Percentiles rank a stretch among this genome's conserved stretches.
phyloP scores from a whole-genome alignment of 2,888 invertebrate species.

The Lysandra coridon region DNA sequence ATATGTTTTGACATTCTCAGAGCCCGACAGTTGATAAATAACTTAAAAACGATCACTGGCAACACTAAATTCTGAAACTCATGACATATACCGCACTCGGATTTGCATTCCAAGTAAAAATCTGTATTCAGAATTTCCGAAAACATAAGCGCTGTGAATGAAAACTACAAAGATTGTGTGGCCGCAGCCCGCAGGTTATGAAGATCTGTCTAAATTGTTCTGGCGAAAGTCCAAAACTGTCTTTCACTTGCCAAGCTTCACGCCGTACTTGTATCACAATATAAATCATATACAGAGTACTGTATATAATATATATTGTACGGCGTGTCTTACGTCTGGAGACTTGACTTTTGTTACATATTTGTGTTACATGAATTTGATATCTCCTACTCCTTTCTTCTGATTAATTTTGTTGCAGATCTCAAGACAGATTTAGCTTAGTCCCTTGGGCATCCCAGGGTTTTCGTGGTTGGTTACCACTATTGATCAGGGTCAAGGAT shows the following conservation, averaged over 20 bases:
- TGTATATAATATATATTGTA: not conserved
- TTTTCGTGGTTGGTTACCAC: no score
- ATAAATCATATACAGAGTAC: not conserved
- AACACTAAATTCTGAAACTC: not conserved
- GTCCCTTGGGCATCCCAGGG: no score
- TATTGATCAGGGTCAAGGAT: no score
- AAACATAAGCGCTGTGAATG: slow-evolving; percentile 22
- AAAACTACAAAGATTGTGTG: slow-evolving; percentile 33
- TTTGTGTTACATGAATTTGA: no score
- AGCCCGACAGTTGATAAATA: not conserved
- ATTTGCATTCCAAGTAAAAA: slow-evolving; percentile 45
- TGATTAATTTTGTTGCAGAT: no score
- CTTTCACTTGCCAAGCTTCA: slow-evolving; percentile 23
- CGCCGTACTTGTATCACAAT: not conserved
- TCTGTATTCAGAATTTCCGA: slow-evolving; percentile 37
- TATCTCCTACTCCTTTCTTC: no score
- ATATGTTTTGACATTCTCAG: not conserved
- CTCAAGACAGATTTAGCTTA: no score
- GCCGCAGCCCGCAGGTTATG: slow-evolving; percentile 32
- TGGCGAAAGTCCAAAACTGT: slow-evolving; percentile 38
- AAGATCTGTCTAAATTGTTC: slow-evolving; percentile 38
- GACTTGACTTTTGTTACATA: no score
- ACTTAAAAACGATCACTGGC: not conserved
- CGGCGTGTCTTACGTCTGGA: not conserved
- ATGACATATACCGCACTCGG: not conserved